These are phyloP conservation scores for Sweltsa coloradensis DNA, from an alignment of 1,140 invertebrate species.

Conservation along the genomic window DNA sequence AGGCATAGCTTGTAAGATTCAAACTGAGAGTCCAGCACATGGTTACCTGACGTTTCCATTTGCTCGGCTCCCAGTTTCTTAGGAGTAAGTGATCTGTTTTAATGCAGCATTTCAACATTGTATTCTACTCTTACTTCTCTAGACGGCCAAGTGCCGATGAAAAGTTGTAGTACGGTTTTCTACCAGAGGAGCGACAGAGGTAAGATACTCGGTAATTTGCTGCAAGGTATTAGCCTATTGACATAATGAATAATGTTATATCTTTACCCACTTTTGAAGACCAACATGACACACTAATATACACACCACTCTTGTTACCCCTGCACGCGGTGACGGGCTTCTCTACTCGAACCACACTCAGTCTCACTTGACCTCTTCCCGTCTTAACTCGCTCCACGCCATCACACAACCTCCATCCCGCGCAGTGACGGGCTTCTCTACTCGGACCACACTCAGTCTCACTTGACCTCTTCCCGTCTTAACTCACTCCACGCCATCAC, in stretches of 20 bases:
- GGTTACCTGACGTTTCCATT: too few species aligned
- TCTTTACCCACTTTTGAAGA: slow-evolving; percentile 3
- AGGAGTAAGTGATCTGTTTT: slow-evolving; percentile 4
- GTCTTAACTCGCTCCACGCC: neutral
- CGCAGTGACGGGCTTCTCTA: neutral
- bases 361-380: neutral
- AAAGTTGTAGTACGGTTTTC: slow-evolving; percentile 15
- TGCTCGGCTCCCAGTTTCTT: too few species aligned
- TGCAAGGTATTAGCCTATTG: slow-evolving; percentile 14
- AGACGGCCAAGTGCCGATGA: slow-evolving; percentile 19
- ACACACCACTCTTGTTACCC: neutral
- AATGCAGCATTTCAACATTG: slow-evolving; percentile 15
- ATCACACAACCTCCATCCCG: neutral
- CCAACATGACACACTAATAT: neutral
- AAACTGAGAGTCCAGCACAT: too few species aligned
- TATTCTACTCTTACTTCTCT: slow-evolving; percentile 18
- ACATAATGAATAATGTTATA: slow-evolving; percentile 12
- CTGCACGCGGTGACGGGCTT: slow-evolving; percentile 1
- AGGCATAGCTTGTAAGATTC: neutral
- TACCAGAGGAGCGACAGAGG: slow-evolving; percentile 9
- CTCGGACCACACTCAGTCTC: neutral
- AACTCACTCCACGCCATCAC: too few species aligned
- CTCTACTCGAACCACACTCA: neutral
- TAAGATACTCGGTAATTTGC: slow-evolving; percentile 13
- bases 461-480: neutral